Evolutionary conservation across 2,888 invertebrate genomes (phyloP).

Genomic region (Endotricha flammealis): DNA sequence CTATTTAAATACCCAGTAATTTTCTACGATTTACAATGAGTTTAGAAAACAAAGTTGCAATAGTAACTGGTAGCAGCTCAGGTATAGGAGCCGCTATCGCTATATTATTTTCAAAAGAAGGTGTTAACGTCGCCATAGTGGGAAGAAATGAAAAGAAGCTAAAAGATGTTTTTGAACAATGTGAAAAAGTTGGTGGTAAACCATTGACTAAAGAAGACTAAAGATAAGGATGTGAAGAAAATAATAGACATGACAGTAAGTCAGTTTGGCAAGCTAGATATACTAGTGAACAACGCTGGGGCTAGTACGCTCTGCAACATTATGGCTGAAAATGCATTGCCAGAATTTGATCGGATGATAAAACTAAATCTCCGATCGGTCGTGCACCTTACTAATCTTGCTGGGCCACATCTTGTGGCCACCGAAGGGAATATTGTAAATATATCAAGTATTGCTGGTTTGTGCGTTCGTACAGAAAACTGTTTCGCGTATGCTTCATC

Average conservation of each 20-base stretch:
- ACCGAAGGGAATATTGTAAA: conserved; percentile 29
- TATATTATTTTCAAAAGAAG: conserved; percentile 21
- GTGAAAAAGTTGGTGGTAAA: conserved; percentile 24
- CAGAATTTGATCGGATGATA: conserved; percentile 28
- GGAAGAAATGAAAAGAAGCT: conserved; percentile 31
- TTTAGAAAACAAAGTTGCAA: conserved; percentile 29
- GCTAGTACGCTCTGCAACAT: conserved; percentile 20
- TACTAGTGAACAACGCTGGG: conserved; percentile 38
- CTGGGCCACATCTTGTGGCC: conserved; percentile 22
- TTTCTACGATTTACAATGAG: no score
- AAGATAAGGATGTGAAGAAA: conserved; percentile 23
- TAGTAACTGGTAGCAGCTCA: conserved; percentile 31
- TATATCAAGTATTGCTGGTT: conserved; percentile 24
- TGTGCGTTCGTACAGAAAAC: conserved; percentile 5
- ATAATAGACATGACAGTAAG: conserved; percentile 24
- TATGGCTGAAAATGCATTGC: conserved; percentile 25
- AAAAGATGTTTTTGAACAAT: conserved; percentile 22
- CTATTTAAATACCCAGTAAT: no score
- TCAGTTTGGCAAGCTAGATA: conserved; percentile 30
- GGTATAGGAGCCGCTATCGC: conserved; percentile 28
- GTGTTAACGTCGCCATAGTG: conserved; percentile 28
- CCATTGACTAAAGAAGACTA: conserved; percentile 28
- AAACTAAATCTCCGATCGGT: conserved; percentile 31
- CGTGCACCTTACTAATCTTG: conserved; percentile 29
- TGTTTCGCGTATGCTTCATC: conserved; percentile 23